Evolutionary conservation across 2,797 vertebrate genomes (phyloP), one percentile per base, ranked within the genome.

Genomic region (Acanthurus lineatus): DNA sequence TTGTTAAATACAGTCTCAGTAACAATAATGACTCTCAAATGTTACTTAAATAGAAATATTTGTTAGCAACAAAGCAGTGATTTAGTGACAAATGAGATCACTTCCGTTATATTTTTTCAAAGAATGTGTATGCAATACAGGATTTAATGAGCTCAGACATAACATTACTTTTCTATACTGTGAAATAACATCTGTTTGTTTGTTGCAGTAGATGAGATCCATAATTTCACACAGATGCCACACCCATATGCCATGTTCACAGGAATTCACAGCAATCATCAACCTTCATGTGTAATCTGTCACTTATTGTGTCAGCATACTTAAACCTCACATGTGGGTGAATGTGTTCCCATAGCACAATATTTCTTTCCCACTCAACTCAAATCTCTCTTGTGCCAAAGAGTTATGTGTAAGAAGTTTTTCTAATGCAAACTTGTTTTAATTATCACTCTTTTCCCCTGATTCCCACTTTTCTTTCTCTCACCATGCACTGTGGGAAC

Each of bases 221-320:
- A 20, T 54, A 14, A 38, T 48, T n/a, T 67, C 44, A 62, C 12
- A 35, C 20, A 35, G 42, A 52, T 74, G 20, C 11, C 42, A 17
- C 35, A 74, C 14, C 10, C 40, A 57, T 35, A 58, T 10, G 25
- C 17, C 9, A 5, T 35, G 19, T 60, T 19, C 32, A 61, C 61
- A 44, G 32, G 49, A 49, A 75, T 76, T 54, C 12, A 59, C 16
- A 70, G 59, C 9, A 90, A 87, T 87, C 76, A 88, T 91, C 82
- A 69, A 89, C 85, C 35, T 32, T 53, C 19, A 56, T n/a, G 25
- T 89, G 38, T 79, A 90, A 92, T 89, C 64, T 83, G 60, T 92
- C 62, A 91, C 84, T 76, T 64, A 89, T 79, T 91, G 53, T 81
- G 65, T 81, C 20, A 40, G 5, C 53, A 53, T 28, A 20, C 28